Evolutionary conservation across 2,113 vertebrate species (phyloP), one percentile per base, ranked within the genome.

Genomic region (Aepyceros melampus): DNA sequence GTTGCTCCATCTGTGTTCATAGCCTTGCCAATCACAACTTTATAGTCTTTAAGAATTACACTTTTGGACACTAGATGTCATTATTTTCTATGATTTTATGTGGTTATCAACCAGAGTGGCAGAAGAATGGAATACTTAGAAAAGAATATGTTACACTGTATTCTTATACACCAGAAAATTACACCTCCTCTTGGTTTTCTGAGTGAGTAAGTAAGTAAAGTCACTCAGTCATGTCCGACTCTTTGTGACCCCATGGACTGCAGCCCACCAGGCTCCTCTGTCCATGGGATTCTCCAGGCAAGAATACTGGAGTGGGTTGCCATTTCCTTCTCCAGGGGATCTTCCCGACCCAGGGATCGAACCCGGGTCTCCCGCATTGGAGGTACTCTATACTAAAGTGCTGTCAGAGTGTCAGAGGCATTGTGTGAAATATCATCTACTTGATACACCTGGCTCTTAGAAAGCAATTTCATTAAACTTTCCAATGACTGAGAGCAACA

Each of bases 41-140:
- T 4, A 2, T 87, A 13, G n/a, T 56, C 55, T n/a, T n/a, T 25
- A 53, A 95, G 85, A 92, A 23, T 85, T 89, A 87, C 11, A 33
- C 21, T 87, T 97, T 94, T 95, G 91, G 86, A 97, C 98, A 98
- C 98, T 98, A 98, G 98, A 51, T 97, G 98, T 98, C 98, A 97
- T 97, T 89, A 58, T 98, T 97, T 96, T 94, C 98, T 97, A 33
- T 23, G 67, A 78, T 91, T 98, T 98, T 95, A 40, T 14, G 9
- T 60, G 71, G 45, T 93, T 62, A 15, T 82, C 81, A 64, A 40
- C 40, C 40, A 45, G 36, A 60, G 76, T 47, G 36, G n/a, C 36
- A 43, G 51, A 91, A 58, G 79, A 85, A 74, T 58, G 64, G 47
- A 45, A n/a, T 27, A 25, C 31, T 84, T 94, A 64, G 81, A 27